Base-by-base conservation (phyloP, 2,888 invertebrate species). In the Eremobia ochroleuca region DNA sequence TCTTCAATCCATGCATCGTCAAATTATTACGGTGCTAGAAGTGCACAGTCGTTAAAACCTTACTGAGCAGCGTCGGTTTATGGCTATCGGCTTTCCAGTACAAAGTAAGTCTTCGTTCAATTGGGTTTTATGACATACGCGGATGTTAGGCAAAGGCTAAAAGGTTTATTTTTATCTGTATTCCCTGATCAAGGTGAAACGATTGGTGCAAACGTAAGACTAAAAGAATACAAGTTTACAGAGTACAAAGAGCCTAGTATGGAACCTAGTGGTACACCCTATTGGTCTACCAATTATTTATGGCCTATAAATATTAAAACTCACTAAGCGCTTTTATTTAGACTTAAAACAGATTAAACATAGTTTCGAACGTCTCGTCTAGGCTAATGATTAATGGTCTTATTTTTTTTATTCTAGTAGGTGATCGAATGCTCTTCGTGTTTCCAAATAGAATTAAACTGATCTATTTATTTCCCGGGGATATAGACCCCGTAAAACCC, bases 31-130 rank as follows among this genome's bases (percentile, higher is more conserved):
- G 49, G 64, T 76, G 61, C 73, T 75, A 71, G 73, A 71, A 76
- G 49, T 84, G 69, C 67, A 67, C 74, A 65, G 72, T 82, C 81
- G 81, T 76, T 84, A 82, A 81, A 82, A 69, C 59, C 81, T 40
- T 49, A 69, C 68, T 68, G 64, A 71, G 59, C 67, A 65, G 28
- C 49, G 34, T 46, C 40, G 13, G 43, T 82, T 82, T 82, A 82
- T 71, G 81, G 43, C 80, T 76, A 84, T 80, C 71, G 76, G 72
- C 71, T 65, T 77, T 69, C 49, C 37, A 73, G 73, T 82, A 82
- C 82, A 82, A 84, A 82, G 84, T 83, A 64, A 83, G 52, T 76
- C 71, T 84, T 72, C 79, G 71, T 72, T 76, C 65, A 72, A 68
- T 69, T 72, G 61, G 40, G 49, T 72, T 80, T 82, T 82, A 82